phyloP scores from a whole-genome alignment of 2,797 vertebrate genomes.

The Alauda arvensis region DNA sequence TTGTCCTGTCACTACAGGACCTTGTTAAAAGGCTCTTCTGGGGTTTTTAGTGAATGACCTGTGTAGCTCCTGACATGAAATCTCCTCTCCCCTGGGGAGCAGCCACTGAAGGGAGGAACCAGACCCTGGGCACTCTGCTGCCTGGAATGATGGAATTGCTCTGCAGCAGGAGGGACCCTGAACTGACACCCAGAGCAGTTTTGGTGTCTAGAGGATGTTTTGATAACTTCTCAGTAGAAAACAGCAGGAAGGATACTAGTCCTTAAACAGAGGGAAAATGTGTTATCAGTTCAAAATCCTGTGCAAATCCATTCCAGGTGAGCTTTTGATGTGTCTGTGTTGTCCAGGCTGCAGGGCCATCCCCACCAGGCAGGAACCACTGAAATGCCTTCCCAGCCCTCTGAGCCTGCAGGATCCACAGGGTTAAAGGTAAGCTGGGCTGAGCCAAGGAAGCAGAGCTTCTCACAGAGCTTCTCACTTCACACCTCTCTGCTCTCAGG shows the following conservation, averaged over 20 bases:
- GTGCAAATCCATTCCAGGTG: not conserved
- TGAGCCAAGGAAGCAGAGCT: not conserved
- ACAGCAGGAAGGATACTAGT: not conserved
- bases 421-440: not conserved
- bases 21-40: not conserved
- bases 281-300: not conserved
- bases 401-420: accelerated
- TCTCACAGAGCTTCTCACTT: not conserved
- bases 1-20: not conserved
- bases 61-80: not conserved
- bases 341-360: accelerated
- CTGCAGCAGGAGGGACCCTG: not conserved
- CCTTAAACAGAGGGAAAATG: not conserved
- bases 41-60: not conserved
- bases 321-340: not conserved
- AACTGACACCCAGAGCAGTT: not conserved
- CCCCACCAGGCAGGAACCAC: not conserved
- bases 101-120: not conserved
- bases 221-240: not conserved
- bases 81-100: not conserved
- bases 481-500: not conserved
- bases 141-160: not conserved
- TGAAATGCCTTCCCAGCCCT: not conserved
- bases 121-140: not conserved
- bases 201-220: not conserved